Base-by-base conservation (phyloP, 2,113 vertebrate species). In the Aldabrachelys gigantea region DNA sequence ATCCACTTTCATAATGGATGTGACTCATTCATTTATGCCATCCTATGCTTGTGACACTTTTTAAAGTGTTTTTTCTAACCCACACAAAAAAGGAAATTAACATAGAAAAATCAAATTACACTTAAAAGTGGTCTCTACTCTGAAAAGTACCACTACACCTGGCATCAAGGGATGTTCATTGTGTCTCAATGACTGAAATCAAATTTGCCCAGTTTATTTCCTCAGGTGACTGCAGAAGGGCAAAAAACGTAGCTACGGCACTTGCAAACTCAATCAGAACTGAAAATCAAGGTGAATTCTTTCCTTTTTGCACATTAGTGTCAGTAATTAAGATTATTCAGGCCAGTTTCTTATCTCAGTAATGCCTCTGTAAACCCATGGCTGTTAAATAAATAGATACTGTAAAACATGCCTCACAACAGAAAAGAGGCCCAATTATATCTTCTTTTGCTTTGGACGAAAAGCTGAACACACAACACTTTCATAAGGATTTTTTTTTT, bases 131-230 rank as follows among this genome's bases (percentile, higher is more conserved):
- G 21, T 49, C 4, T 16, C 31, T 69, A 38, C 88, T 85, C 1
- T 12, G 52, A 12, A 41, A 76, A 29, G 24, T 72, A 72, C 49
- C 7, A 81, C 41, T 80, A 87, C 8, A 87, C 31, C 16, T 85
- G 59, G 22, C 8, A 56, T 14, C 49, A 49, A 50, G 21, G 16
- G 38, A 82, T 41, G 4, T 8, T 84, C 62, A n/a, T 44, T 56
- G 5, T 80, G 6, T 12, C 38, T 83, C 91, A 57, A 91, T 92
- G 94, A 75, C 62, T 69, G 65, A 38, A 72, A 72, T 38, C 19
- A 22, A 22, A 38, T 72, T 22, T 38, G 7, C 8, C n/a, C 35
- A n/a, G 22, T 24, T 44, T 44, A 76, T 57, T 57, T 57, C 27
- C 57, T 62, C 41, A 78, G 16, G 72, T 75, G 72, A 75, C 41